Conservation (phyloP, 2,797 vertebrate species). For the Miichthys miiuy region DNA sequence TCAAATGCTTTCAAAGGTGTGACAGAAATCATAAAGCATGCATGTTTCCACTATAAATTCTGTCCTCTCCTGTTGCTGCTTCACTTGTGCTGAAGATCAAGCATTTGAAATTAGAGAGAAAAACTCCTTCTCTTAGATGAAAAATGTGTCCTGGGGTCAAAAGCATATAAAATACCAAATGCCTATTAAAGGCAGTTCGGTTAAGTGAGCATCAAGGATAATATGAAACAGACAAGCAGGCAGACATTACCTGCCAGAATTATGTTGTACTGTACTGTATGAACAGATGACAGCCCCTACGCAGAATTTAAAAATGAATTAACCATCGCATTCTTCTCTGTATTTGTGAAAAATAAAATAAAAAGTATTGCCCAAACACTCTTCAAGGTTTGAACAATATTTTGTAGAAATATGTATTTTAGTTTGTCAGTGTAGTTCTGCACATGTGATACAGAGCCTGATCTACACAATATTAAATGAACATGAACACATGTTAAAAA, state of each 20-base stretch:
- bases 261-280: too few species aligned
- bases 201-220: conserved; percentile 68
- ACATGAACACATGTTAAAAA: too few species aligned
- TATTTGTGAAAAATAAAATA: too few species aligned
- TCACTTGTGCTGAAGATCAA: conserved; percentile 60
- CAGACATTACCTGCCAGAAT: conserved; percentile 20
- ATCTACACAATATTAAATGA: too few species aligned
- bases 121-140: conserved; percentile 70
- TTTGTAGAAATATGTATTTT: too few species aligned
- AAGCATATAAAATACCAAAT: conserved; percentile 76
- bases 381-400: too few species aligned
- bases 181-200: conserved; percentile 67
- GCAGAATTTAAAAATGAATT: too few species aligned
- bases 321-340: too few species aligned
- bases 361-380: too few species aligned
- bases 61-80: background rate
- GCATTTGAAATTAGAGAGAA: conserved; percentile 69
- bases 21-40: conserved; percentile 64
- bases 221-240: conserved; percentile 66
- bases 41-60: conserved; percentile 42
- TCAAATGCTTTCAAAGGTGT: conserved; percentile 65
- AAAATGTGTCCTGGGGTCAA: conserved; percentile 76
- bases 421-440: too few species aligned
- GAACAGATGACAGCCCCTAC: too few species aligned
- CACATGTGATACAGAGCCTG: too few species aligned